phyloP scores from a whole-genome alignment of 2,113 vertebrate species.

The Pelodiscus sinensis region DNA sequence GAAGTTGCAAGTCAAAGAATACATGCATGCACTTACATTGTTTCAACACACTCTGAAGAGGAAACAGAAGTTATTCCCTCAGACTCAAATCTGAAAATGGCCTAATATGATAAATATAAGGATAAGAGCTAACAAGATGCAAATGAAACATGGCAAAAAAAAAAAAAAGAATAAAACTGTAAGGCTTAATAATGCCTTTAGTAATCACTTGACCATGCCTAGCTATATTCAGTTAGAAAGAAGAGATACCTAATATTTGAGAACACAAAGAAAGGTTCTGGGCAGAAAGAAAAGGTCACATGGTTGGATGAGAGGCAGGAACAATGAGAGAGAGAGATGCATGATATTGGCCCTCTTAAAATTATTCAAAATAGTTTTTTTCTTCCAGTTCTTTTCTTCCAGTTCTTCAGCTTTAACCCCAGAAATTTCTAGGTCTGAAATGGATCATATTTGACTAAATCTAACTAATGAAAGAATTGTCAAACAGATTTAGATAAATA shows the following conservation, averaged over 20 bases:
- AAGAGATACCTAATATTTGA: neutral
- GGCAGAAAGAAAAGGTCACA: neutral
- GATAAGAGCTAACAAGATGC: neutral
- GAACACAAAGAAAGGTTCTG: neutral
- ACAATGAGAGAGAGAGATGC: neutral
- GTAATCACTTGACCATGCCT: neutral
- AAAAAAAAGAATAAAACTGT: neutral
- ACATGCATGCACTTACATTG: neutral
- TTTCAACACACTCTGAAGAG: conserved; percentile 15
- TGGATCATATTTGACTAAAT: neutral
- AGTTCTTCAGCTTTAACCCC: neutral
- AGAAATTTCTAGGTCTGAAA: neutral
- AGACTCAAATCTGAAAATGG: neutral
- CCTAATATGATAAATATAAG: conserved; percentile 1
- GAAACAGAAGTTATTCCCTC: conserved; percentile 13
- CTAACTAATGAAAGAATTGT: neutral
- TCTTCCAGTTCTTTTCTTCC: neutral
- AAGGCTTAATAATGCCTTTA: neutral
- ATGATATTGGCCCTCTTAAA: neutral
- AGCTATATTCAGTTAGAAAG: neutral
- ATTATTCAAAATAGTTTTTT: neutral
- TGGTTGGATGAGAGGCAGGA: neutral
- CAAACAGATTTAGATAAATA: neutral
- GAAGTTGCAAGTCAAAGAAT: neutral
- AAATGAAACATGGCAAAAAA: neutral